Evolutionary conservation across 2,113 vertebrate genomes (phyloP), one percentile per base, ranked within the genome.

Genomic region (Platysternon megacephalum): DNA sequence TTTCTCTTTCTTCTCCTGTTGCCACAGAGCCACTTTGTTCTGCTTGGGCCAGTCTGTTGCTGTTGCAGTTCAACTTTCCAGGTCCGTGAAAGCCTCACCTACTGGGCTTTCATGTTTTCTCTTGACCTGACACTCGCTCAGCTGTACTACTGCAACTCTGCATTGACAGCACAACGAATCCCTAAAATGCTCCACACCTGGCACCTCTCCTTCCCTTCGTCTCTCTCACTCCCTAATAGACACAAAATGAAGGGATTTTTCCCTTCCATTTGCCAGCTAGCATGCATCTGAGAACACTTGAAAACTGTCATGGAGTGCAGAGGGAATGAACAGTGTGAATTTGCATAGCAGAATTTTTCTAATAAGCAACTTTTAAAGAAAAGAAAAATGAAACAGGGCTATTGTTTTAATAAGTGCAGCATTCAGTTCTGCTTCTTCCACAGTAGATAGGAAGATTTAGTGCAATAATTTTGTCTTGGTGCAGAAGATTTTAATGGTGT

Each of bases 1-100:
- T 93, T 28, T 78, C 79, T 94, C 86, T 72, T 93, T 89, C 89
- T 85, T 79, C 90, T 88, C 82, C 52, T n/a, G 13, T 91, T 58
- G 32, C 24, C 74, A 32, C 83, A 82, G 44, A 97, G 56, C 65
- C n/a, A 0, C 78, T 13, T 44, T 39, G 61, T 68, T n/a, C 65
- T 39, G 17, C n/a, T 39, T 39, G 1, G 0, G 9, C 46, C 5
- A 0, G 9, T 86, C 29, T 79, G 79, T 86, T 81, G 56, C 90
- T 28, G 0, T 85, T 88, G 85, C 0, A 0, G 84, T 92, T 88
- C 89, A 44, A 0, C 81, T 88, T 89, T 35, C 55, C 6, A 1
- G 87, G 55, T 39, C 76, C 28, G 52, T 0, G 3, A 12, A 0
- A 0, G 8, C 72, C 74, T 28, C 85, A 74, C 32, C 80, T 52